Conservation (phyloP, 2,888 invertebrate species). For the Agriotes lineatus region DNA sequence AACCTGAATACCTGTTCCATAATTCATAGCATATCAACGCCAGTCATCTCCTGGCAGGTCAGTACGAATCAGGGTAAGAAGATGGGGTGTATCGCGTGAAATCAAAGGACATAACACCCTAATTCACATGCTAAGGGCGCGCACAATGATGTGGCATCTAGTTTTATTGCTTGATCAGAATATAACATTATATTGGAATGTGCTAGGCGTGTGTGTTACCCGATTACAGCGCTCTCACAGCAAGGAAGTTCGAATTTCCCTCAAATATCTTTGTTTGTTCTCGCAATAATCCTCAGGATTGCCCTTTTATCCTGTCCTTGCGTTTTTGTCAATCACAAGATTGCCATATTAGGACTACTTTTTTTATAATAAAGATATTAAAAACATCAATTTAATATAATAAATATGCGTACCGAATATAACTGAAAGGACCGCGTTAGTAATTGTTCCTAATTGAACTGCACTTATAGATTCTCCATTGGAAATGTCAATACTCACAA, state of each 20-base stretch:
- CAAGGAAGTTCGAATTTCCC: constrained; percentile 23
- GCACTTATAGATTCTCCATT: too few relatives aligned
- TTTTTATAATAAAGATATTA: too few relatives aligned
- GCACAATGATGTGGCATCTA: constrained; percentile 64
- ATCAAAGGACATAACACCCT: constrained; percentile 63
- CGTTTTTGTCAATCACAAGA: too few relatives aligned
- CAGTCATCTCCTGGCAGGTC: constrained; percentile 58
- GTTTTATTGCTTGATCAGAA: constrained; percentile 67
- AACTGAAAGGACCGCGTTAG: too few relatives aligned
- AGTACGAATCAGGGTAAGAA: constrained; percentile 52
- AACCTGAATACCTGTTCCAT: constrained; percentile 57
- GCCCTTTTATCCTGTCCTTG: too few relatives aligned
- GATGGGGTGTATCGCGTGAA: constrained; percentile 57
- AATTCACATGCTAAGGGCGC: constrained; percentile 64
- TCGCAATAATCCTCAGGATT: too few relatives aligned
- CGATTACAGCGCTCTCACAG: constrained; percentile 42
- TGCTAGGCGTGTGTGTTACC: constrained; percentile 52
- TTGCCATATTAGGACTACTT: too few relatives aligned
- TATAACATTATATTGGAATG: constrained; percentile 62
- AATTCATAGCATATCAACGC: constrained; percentile 57
- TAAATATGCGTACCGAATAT: too few relatives aligned
- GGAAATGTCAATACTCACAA: too few relatives aligned
- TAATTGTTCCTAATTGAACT: too few relatives aligned
- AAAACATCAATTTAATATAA: too few relatives aligned
- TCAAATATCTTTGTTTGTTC: too few relatives aligned